phyloP scores from a whole-genome alignment of 2,888 invertebrate species.

The Macrosiphum euphorbiae region DNA sequence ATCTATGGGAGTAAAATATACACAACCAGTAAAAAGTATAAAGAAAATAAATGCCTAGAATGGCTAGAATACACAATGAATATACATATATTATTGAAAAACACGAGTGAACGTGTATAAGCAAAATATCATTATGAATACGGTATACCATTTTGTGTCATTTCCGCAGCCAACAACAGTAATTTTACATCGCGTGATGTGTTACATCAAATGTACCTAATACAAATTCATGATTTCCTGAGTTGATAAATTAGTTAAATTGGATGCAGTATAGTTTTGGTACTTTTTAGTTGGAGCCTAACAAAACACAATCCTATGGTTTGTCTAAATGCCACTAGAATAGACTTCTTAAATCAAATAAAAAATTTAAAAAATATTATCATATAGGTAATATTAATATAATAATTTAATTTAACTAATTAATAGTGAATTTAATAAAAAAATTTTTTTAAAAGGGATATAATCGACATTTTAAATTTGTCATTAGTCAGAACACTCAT shows the following conservation, averaged over 20 bases:
- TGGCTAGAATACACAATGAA: neutral
- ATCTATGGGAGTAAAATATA: neutral
- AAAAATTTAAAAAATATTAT: neutral
- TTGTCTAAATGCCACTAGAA: neutral
- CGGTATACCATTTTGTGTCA: slow-evolving; percentile 16
- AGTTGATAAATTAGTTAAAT: slow-evolving; percentile 55
- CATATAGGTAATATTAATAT: neutral
- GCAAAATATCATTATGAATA: neutral
- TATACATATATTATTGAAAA: neutral
- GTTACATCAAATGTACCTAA: slow-evolving; percentile 27
- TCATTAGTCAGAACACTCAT: neutral
- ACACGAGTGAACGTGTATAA: neutral
- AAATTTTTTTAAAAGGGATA: neutral
- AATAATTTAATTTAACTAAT: neutral
- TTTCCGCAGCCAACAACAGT: slow-evolving; percentile 23
- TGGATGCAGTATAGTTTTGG: slow-evolving; percentile 45
- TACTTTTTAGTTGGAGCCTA: slow-evolving; percentile 26
- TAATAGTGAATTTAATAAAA: neutral
- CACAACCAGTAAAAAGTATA: neutral
- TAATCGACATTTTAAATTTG: neutral
- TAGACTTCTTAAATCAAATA: neutral
- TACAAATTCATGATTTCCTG: slow-evolving; percentile 54
- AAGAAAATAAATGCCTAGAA: neutral
- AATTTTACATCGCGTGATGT: slow-evolving; percentile 41
- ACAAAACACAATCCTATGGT: neutral